These are phyloP conservation scores for Staurois parvus DNA, from an alignment of 2,797 vertebrate genomes.

Conservation along the genomic window DNA sequence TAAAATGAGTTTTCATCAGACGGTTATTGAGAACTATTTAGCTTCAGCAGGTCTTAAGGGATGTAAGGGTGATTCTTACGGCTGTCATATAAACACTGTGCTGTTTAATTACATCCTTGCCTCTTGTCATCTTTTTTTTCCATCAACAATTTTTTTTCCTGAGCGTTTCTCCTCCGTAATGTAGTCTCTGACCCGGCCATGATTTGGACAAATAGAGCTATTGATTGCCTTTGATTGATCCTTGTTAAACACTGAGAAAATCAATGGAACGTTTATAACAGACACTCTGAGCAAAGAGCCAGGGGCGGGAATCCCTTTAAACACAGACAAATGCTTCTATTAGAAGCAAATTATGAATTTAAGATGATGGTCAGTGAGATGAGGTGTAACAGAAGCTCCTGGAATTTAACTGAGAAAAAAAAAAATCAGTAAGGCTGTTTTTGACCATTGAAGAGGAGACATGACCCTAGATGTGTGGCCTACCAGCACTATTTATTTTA, in stretches of 20 bases:
- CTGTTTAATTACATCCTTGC: slow-evolving; percentile 47
- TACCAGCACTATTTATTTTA: too few relatives aligned
- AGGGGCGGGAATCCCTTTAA: slow-evolving; percentile 17
- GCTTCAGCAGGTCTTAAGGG: slow-evolving; percentile 6
- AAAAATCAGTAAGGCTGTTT: not conserved
- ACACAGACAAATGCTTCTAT: slow-evolving; percentile 28
- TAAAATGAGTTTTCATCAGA: slow-evolving; percentile 18
- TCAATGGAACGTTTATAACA: slow-evolving; percentile 53
- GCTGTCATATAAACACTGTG: slow-evolving; percentile 40
- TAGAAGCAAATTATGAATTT: slow-evolving; percentile 47
- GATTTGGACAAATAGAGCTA: slow-evolving; percentile 58
- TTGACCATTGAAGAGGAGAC: not conserved
- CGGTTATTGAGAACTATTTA: slow-evolving; percentile 37
- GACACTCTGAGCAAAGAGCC: slow-evolving; percentile 32
- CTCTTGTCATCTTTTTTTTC: slow-evolving; percentile 42
- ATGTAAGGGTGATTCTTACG: slow-evolving; percentile 11
- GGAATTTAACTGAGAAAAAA: not conserved
- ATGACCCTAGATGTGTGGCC: too few relatives aligned
- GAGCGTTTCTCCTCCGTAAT: slow-evolving; percentile 44
- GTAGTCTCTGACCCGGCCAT: slow-evolving; percentile 57
- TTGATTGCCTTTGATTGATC: slow-evolving; percentile 60
- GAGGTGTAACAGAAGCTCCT: slow-evolving; percentile 3
- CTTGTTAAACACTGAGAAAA: slow-evolving; percentile 61
- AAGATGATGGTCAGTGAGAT: slow-evolving; percentile 2
- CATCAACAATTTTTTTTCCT: slow-evolving; percentile 43